These are phyloP conservation scores for Drosophila nigromelanica DNA, from an alignment of 1,140 invertebrate genomes.

Conservation along the genomic window DNA sequence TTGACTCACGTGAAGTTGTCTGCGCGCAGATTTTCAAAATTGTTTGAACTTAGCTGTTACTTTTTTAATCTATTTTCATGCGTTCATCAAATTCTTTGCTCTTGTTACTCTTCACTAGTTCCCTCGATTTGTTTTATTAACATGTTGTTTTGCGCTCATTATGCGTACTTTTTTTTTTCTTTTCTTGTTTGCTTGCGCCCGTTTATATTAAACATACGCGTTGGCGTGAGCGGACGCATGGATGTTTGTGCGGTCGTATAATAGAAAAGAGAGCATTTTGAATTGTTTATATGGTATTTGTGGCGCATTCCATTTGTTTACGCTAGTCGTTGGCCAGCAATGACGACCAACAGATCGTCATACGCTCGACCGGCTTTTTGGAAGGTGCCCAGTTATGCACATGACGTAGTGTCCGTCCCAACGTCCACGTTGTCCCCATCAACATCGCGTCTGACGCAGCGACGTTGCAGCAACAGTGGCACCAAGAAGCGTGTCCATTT, in stretches of 20 bases:
- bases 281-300: slow-evolving; percentile 63
- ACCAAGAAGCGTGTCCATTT: slow-evolving; percentile 76
- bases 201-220: slow-evolving; percentile 55
- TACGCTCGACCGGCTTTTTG: slow-evolving; percentile 87
- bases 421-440: slow-evolving; percentile 8
- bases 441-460: slow-evolving; percentile 44
- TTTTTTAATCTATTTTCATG: slow-evolving; percentile 13
- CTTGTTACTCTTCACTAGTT: slow-evolving; percentile 5
- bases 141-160: slow-evolving; percentile 33
- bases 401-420: slow-evolving; percentile 14
- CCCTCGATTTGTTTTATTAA: slow-evolving; percentile 32
- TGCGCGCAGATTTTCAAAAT: slow-evolving; percentile 16
- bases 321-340: slow-evolving; percentile 75
- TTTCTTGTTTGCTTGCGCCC: slow-evolving; percentile 44
- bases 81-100: slow-evolving; percentile 33
- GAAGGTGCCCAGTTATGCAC: slow-evolving; percentile 85
- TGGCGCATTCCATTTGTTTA: slow-evolving; percentile 71
- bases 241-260: slow-evolving; percentile 38
- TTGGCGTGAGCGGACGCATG: slow-evolving; percentile 66
- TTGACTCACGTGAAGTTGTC: slow-evolving; percentile 10
- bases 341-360: slow-evolving; percentile 82
- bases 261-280: slow-evolving; percentile 41
- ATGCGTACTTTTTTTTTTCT: slow-evolving; percentile 36
- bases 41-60: neutral
- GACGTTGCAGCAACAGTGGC: slow-evolving; percentile 62